Evolutionary conservation across 2,888 invertebrate genomes (phyloP), one percentile per base, ranked within the genome.

Genomic region (Cheilosia impressa): DNA sequence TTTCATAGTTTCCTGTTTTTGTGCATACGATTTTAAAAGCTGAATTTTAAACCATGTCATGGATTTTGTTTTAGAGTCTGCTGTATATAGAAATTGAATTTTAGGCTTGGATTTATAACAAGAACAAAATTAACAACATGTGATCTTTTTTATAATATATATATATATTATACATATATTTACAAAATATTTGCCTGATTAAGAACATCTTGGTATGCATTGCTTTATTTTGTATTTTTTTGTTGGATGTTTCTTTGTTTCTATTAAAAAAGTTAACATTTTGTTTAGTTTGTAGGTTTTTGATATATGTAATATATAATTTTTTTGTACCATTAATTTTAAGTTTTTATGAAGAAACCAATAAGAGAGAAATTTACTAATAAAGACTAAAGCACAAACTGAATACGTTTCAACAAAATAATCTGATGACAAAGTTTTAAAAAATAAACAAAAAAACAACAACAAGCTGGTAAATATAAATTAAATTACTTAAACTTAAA

Each of bases 61-160:
- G 10, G 1, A 24, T 13, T 13, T 52, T 50, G n/a, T 55, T 55
- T 58, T 57, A 58, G 53, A 57, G 53, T 72, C 83, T 72, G 62
- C 73, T 83, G 83, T 63, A 43, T 13, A 52, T 34, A 31, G 31
- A 3, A 50, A 80, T 55, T 38, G 53, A 53, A 65, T 62, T 72
- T 72, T 79, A 82, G 66, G 73, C 73, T 78, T 78, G 53, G 57
- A 52, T 31, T 38, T n/a, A 63, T 34, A 53, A 50, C 43, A n/a
- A 78, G 43, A 73, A 71, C 52, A 83, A 84, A 83, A 75, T 84
- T 65, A 24, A 75, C 45, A 65, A 84, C 79, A 80, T 80, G 80
- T 80, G 80, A 84, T 80, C 80, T 80, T 84, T 69, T 82, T 80
- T 84, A 84, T 84, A 75, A 65, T 68, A 58, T 75, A 69, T 65